Conservation (phyloP, 1,140 invertebrate genomes). For the Drosophila prosaltans region DNA sequence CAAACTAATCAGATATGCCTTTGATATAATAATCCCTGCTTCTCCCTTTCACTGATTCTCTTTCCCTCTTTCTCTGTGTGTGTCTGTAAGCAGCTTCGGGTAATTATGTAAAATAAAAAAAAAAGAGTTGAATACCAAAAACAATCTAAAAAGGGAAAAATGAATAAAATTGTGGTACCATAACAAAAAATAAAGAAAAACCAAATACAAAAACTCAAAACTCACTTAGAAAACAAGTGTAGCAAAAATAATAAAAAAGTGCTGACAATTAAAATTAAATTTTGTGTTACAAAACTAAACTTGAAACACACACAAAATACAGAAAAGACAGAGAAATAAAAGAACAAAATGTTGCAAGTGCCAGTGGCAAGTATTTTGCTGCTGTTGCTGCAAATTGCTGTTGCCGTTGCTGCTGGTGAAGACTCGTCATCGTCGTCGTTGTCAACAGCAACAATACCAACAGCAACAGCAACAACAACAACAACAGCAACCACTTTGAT, state of each 20-base stretch:
- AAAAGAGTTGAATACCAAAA: slow-evolving; percentile 34
- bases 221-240: slow-evolving; percentile 25
- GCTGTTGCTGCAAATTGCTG: slow-evolving; percentile 47
- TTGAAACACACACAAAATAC: slow-evolving; percentile 27
- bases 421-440: not conserved
- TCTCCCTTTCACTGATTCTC: not conserved
- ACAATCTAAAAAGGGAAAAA: slow-evolving; percentile 59
- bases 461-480: slow-evolving; percentile 14
- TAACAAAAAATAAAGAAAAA: slow-evolving; percentile 52
- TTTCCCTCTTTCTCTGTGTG: not conserved
- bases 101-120: slow-evolving; percentile 71
- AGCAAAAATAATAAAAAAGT: slow-evolving; percentile 36
- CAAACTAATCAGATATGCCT: slow-evolving; percentile 59
- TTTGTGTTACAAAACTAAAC: slow-evolving; percentile 43
- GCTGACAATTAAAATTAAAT: slow-evolving; percentile 76
- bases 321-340: slow-evolving; percentile 66
- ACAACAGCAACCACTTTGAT: slow-evolving; percentile 44
- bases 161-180: slow-evolving; percentile 80
- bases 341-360: slow-evolving; percentile 76
- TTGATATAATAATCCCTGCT: slow-evolving; percentile 19
- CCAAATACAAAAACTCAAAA: slow-evolving; percentile 39
- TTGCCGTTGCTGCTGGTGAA: slow-evolving; percentile 21
- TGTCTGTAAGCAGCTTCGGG: slow-evolving; percentile 49
- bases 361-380: slow-evolving; percentile 66
- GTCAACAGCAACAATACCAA: not conserved